phyloP scores from a whole-genome alignment of 53 echinoderm and acorn worm genomes.

The Echinometra lucunter region DNA sequence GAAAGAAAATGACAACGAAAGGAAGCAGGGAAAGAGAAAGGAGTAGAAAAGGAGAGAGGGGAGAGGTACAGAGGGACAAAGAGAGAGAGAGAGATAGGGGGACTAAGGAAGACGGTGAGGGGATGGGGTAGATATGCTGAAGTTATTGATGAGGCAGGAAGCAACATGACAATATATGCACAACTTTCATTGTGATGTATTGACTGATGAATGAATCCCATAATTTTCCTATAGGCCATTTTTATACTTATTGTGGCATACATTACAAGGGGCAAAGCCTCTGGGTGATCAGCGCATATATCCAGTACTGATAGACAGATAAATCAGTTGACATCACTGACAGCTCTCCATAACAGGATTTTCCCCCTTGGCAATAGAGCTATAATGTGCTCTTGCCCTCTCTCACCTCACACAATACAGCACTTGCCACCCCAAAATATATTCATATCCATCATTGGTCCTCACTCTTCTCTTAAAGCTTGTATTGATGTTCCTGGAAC shows the following conservation, averaged over 20 bases:
- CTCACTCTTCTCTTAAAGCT: not conserved
- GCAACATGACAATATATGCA: not conserved
- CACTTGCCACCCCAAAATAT: not conserved
- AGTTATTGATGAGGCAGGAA: constrained; percentile 31
- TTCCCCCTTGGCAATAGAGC: not conserved
- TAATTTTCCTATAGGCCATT: not conserved
- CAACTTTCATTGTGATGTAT: not conserved
- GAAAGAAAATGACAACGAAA: not conserved
- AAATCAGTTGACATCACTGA: not conserved
- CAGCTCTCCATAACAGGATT: not conserved
- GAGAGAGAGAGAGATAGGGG: constrained; percentile 25
- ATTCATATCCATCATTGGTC: not conserved
- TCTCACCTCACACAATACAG: not conserved
- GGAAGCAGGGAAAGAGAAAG: not conserved
- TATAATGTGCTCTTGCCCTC: not conserved
- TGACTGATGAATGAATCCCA: constrained; percentile 19
- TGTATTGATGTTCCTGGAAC: no score
- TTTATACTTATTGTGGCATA: not conserved
- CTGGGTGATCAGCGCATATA: not conserved
- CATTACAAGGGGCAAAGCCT: not conserved
- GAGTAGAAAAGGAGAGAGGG: not conserved
- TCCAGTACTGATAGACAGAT: not conserved
- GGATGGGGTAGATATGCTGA: not conserved
- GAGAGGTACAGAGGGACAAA: not conserved
- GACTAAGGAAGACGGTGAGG: not conserved